Base-by-base conservation (phyloP, 2,113 vertebrate species). In the Halichoeres trimaculatus region DNA sequence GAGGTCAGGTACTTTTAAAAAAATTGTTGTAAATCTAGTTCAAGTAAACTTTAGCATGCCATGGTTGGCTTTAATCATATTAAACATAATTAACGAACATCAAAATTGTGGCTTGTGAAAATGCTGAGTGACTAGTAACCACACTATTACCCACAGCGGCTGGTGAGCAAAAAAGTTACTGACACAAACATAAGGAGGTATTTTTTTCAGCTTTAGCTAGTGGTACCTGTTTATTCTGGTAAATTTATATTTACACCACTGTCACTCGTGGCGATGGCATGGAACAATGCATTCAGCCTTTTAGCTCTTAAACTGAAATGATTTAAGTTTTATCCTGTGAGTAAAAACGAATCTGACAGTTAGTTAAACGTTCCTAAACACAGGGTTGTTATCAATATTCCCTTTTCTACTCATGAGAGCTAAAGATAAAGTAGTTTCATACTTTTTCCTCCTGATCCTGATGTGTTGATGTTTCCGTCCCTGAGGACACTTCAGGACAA, bases 401-500 rank as follows among this genome's bases (percentile, higher is more conserved):
- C 19, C 8, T 19, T 47, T 1, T 47, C 45, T 48, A 17, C 45
- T 48, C 19, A 1, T 45, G 14, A 45, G 45, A n/a, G n/a, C n/a
- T 48, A 10, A 48, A 48, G 45, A 48, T 48, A 48, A 48, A 48
- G 19, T 20, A n/a, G 16, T 47, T 19, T 47, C 45, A 48, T 20
- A 48, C 45, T 48, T 48, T 48, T n/a, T 10, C 19, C n/a, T 10
- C 19, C 9, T n/a, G 6, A n/a, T n/a, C n/a, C n/a, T 48, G 45
- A 48, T 48, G 43, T 45, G 43, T 45, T 45, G 0, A 45, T 17
- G 45, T 19, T 48, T 48, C 45, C 9, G 26, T 73, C 64, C 78
- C 83, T 54, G 47, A 76, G 74, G 74, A 79, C 59, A 66, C 74
- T 80, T 88, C 76, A 90, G 78, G 62, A 74, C 34, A 70, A 52